A percentile compares a stretch with the other conserved stretches of the same genome.
These are phyloP conservation scores for Periophthalmodon schlosseri DNA, from an alignment of 2,113 vertebrate species.

Conservation along the genomic window DNA sequence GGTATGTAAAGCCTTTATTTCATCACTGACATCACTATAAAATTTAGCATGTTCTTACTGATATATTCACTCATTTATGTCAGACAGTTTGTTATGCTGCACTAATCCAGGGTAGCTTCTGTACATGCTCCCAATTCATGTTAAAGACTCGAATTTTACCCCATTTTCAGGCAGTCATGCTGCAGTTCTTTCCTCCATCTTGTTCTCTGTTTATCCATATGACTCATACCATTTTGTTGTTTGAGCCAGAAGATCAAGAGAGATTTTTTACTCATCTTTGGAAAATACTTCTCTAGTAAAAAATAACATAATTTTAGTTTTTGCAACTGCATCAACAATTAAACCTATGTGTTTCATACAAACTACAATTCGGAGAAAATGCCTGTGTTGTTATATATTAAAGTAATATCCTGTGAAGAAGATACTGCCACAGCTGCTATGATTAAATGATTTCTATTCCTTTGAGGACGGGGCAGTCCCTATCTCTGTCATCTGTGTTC, in stretches of 20 bases:
- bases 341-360: slow-evolving; percentile 13
- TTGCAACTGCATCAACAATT: neutral
- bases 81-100: slow-evolving; percentile 23
- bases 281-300: neutral
- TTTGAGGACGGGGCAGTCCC: slow-evolving; percentile 24
- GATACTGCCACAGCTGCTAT: slow-evolving; percentile 47
- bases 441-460: slow-evolving; percentile 40
- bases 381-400: neutral
- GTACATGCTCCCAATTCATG: slow-evolving; percentile 9
- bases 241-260: slow-evolving; percentile 2
- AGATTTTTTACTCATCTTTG: slow-evolving; percentile 1
- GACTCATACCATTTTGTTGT: slow-evolving; percentile 60
- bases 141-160: slow-evolving; percentile 22
- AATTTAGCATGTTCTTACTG: slow-evolving; percentile 36
- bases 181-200: slow-evolving; percentile 62
- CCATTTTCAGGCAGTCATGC: slow-evolving; percentile 22
- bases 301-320: neutral
- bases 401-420: neutral
- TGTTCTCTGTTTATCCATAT: slow-evolving; percentile 62
- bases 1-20: slow-evolving; percentile 55
- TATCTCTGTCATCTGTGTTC: slow-evolving; percentile 61
- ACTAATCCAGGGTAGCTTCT: neutral
- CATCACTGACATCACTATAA: slow-evolving; percentile 12
- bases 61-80: slow-evolving; percentile 19
- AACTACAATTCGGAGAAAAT: neutral